Conservation (phyloP, 92 coral and sea anemone genomes). For the Ricordea florida region DNA sequence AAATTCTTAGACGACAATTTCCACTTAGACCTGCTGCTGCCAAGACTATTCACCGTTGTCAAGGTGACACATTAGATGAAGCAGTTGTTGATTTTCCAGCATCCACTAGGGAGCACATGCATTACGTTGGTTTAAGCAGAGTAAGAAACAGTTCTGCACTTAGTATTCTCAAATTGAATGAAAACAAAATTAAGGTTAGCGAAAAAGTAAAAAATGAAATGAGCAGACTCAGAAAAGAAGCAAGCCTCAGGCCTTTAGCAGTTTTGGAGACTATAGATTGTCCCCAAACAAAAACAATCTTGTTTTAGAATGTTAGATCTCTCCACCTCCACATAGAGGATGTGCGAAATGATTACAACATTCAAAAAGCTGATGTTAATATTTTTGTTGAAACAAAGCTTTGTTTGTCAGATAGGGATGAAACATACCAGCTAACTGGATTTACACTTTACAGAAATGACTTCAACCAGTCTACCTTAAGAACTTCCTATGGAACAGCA, state of each 20-base stretch:
- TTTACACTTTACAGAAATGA: conserved; percentile 62
- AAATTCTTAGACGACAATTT: conserved; percentile 51
- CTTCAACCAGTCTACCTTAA: conserved; percentile 19
- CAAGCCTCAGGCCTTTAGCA: conserved; percentile 16
- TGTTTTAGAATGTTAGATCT: conserved; percentile 77
- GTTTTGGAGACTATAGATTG: not conserved
- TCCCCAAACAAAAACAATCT: conserved; percentile 2
- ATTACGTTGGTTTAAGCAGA: conserved; percentile 50
- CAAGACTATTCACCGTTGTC: conserved; percentile 63
- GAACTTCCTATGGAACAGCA: conserved; percentile 62
- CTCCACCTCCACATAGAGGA: conserved; percentile 60
- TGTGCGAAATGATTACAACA: conserved; percentile 44
- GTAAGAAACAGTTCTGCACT: conserved; percentile 40
- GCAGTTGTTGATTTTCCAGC: conserved; percentile 62
- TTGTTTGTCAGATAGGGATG: conserved; percentile 44
- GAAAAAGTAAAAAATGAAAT: conserved; percentile 44
- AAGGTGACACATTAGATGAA: conserved; percentile 46
- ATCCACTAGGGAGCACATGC: conserved; percentile 48
- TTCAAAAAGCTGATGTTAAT: conserved; percentile 63
- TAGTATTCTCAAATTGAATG: conserved; percentile 41
- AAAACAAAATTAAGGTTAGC: conserved; percentile 40
- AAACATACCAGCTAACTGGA: conserved; percentile 6
- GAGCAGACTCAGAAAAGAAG: conserved; percentile 29
- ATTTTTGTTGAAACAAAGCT: conserved; percentile 69
- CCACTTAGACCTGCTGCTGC: conserved; percentile 58